These are phyloP conservation scores for Phorcus lineatus DNA, from an alignment of 2,888 invertebrate genomes.

Conservation along the genomic window DNA sequence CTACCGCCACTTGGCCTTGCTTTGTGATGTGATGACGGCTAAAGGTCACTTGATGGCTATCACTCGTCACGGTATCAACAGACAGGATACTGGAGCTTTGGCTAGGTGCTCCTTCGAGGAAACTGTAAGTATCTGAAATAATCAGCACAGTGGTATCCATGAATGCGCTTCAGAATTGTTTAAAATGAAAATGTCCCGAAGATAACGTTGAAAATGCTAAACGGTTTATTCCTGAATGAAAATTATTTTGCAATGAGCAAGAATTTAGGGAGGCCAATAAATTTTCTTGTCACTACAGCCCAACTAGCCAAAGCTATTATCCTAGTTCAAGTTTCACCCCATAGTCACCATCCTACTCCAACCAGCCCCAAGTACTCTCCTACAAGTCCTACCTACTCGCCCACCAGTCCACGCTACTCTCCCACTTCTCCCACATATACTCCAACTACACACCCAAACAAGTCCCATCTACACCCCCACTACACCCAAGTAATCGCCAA, in stretches of 20 bases:
- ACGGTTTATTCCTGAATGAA: no score
- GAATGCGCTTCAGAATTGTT: no score
- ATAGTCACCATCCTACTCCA: slow-evolving; percentile 76
- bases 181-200: no score
- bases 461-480: slow-evolving; percentile 67
- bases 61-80: slow-evolving; percentile 99
- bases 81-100: slow-evolving; percentile 96
- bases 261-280: no score
- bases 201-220: no score
- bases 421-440: slow-evolving; percentile 64
- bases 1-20: slow-evolving; percentile 97
- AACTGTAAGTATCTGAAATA: slow-evolving; percentile 82
- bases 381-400: slow-evolving; percentile 82
- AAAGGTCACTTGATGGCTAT: slow-evolving; percentile 99
- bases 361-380: slow-evolving; percentile 69
- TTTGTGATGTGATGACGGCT: slow-evolving; percentile 99
- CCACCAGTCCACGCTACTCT: slow-evolving; percentile 68
- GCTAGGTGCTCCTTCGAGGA: slow-evolving; percentile 99
- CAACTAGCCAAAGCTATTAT: slow-evolving; percentile 79
- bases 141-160: background rate
- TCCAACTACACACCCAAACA: slow-evolving; percentile 71
- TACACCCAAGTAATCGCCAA: slow-evolving; percentile 81
- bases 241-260: no score
- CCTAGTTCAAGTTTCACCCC: slow-evolving; percentile 80
- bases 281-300: slow-evolving; percentile 50